phyloP scores from a whole-genome alignment of 2,113 vertebrate genomes.

The Pygoscelis adeliae region DNA sequence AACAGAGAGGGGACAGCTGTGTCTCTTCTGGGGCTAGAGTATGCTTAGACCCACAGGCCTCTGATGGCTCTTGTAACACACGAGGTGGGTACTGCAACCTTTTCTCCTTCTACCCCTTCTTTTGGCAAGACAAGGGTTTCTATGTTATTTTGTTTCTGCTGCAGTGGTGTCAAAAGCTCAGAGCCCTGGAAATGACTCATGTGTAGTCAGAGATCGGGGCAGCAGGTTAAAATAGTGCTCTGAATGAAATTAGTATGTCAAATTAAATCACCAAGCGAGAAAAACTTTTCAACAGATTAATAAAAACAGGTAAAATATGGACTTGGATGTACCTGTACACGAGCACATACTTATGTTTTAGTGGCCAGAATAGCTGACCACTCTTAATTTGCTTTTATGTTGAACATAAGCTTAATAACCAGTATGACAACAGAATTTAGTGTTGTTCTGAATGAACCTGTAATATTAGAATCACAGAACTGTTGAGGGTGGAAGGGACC shows the following conservation, averaged over 20 bases:
- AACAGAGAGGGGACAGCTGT: neutral
- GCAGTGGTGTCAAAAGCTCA: neutral
- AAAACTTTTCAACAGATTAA: neutral
- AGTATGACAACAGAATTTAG: neutral
- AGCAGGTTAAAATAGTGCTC: neutral
- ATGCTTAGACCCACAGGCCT: neutral
- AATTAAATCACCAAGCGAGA: neutral
- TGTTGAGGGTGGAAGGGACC: neutral
- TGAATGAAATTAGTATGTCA: neutral
- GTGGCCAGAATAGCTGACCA: neutral
- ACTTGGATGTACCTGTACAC: neutral
- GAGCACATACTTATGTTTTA: neutral
- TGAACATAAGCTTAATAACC: neutral
- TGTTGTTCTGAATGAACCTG: neutral
- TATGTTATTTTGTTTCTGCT: neutral
- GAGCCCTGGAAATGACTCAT: neutral
- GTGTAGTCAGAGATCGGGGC: neutral
- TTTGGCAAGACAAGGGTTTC: neutral
- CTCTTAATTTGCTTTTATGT: neutral
- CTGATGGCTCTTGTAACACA: rapidly evolving
- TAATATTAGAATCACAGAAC: neutral
- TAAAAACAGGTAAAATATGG: neutral
- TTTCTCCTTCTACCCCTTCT: neutral
- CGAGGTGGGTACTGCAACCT: rapidly evolving
- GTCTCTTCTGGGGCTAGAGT: neutral